These are phyloP conservation scores for Crotalus helleri DNA, from an alignment of 2,113 vertebrate species.

Conservation along the genomic window DNA sequence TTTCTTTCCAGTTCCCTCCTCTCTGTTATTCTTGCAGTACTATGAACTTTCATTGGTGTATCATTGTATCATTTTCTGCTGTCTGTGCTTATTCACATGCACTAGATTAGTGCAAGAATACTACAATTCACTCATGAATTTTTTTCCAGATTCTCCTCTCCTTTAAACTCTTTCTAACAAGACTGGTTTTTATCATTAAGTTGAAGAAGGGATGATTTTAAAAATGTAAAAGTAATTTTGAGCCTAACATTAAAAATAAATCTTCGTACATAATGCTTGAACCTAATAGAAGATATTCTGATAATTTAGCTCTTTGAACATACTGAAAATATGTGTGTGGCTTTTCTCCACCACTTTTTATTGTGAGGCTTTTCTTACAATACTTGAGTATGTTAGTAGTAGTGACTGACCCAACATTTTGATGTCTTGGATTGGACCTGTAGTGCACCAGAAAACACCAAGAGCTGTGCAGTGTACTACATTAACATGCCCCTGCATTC, in stretches of 20 bases:
- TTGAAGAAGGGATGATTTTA: neutral
- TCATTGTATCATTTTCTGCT: neutral
- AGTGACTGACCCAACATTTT: neutral
- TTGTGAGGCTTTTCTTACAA: neutral
- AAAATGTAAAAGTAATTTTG: neutral
- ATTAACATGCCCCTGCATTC: slow-evolving; percentile 27
- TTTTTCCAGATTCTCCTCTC: neutral
- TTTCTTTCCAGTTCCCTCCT: neutral
- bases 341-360: neutral
- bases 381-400: neutral
- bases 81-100: neutral
- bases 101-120: neutral
- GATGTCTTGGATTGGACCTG: slow-evolving; percentile 20
- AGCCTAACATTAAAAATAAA: neutral
- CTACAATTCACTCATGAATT: neutral
- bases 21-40: neutral
- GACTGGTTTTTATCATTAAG: neutral
- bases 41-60: neutral
- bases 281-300: neutral
- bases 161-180: neutral
- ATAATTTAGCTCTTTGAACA: neutral
- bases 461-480: slow-evolving; percentile 37
- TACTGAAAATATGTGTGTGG: neutral
- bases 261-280: neutral
- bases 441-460: slow-evolving; percentile 15